Evolutionary conservation across 2,797 vertebrate species (phyloP), one percentile per base, ranked within the genome.

Genomic region (Pelochelys cantorii): DNA sequence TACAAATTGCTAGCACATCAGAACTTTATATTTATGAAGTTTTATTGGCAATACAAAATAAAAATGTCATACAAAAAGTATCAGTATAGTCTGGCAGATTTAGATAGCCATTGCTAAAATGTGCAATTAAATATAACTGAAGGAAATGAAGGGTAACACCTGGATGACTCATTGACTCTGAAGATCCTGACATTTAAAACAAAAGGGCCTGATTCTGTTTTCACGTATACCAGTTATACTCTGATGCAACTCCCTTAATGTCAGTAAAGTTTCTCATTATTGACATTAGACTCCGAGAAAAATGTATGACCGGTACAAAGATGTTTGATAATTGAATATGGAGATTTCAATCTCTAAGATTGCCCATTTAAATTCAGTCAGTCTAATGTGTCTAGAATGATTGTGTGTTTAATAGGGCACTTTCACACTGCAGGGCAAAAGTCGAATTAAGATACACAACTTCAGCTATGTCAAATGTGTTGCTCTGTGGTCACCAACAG

Each of bases 31-130:
- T 90, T 42, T 68, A 56, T 85, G 86, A 92, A 37, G 11, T 84
- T 96, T 97, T 95, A 92, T 89, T 93, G 23, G 65, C 81, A 91
- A 83, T 96, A 57, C 90, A 91, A 97, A 96, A 56, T 90, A 92
- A 90, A 68, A 91, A 60, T 94, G 89, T 93, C 12, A 14, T 93
- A 90, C 90, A 56, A 71, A 88, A 96, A 95, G 34, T 93, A 89
- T 88, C 79, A 75, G 79, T 86, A 90, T 65, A 55, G 11, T 94
- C 96, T 94, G 90, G n/a, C 54, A 92, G 81, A 65, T 90, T 91
- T 86, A 71, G 11, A 25, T 79, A 92, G 34, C 42, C 80, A 75
- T 84, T 95, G 95, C 87, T 94, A 80, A 83, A 93, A 42, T 23
- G 53, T 93, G 95, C 89, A 92, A 78, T 94, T 95, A 96, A 88